Percentiles rank a stretch among this genome's conserved stretches.
phyloP scores from a whole-genome alignment of 2,888 invertebrate genomes.

The Cosmopolites sordidus region DNA sequence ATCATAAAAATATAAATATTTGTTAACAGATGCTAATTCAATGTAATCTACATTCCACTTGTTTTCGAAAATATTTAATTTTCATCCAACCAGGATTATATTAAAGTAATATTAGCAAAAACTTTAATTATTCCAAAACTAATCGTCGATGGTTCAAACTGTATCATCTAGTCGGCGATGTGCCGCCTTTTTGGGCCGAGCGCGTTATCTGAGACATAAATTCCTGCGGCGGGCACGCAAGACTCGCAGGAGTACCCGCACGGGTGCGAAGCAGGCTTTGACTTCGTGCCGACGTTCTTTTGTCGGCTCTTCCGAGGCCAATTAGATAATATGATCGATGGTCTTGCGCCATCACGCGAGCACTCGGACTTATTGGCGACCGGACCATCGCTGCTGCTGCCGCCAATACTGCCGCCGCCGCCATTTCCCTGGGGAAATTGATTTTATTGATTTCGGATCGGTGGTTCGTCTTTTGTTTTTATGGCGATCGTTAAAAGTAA shows the following conservation, averaged over 20 bases:
- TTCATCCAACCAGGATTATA: too few relatives aligned
- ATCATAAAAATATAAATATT: too few relatives aligned
- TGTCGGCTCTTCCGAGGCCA: slow-evolving; percentile 49
- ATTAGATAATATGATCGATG: slow-evolving; percentile 48
- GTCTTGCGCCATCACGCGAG: slow-evolving; percentile 40
- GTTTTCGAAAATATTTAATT: too few relatives aligned
- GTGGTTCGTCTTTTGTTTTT: too few relatives aligned
- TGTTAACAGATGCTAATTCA: too few relatives aligned
- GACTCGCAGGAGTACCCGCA: slow-evolving; percentile 20
- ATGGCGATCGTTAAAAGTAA: too few relatives aligned
- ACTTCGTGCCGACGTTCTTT: slow-evolving; percentile 42
- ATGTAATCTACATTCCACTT: too few relatives aligned
- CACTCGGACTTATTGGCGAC: slow-evolving; percentile 20
- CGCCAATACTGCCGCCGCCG: slow-evolving; percentile 8
- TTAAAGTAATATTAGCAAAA: too few relatives aligned
- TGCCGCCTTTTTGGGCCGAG: neutral
- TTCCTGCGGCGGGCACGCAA: slow-evolving; percentile 13
- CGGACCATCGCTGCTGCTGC: neutral
- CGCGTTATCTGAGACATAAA: slow-evolving; percentile 9
- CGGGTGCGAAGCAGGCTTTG: slow-evolving; percentile 44
- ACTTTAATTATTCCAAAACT: too few relatives aligned
- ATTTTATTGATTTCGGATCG: slow-evolving; percentile 20
- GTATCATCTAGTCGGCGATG: too few relatives aligned
- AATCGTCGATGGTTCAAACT: too few relatives aligned
- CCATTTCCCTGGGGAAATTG: slow-evolving; percentile 24